Base-by-base conservation (phyloP, 2,888 invertebrate species). In the Coelinius sp. region DNA sequence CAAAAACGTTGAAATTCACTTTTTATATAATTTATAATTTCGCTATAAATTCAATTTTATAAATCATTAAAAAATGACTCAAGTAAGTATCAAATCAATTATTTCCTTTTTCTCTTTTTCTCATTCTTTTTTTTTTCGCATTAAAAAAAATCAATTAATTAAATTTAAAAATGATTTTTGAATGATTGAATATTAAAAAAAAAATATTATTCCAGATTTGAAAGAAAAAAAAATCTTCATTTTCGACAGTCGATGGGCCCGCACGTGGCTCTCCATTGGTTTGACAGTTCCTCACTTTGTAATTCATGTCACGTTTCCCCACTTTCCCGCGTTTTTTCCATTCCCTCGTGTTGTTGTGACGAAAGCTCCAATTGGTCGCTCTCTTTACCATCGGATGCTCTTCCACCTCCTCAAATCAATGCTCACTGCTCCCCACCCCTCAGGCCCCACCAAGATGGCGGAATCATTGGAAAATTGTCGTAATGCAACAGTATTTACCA, bases 251-350 rank as follows among this genome's bases (percentile, higher is more conserved):
- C 79, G 75, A 66, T 12, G 72, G 62, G 73, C n/a, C n/a, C 49
- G 75, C 81, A 81, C 81, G 81, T 81, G 81, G 81, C 75, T 77
- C 68, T 71, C n/a, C 27, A n/a, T 25, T n/a, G n/a, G 73, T 78
- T 80, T 81, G 81, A 80, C 81, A 81, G 78, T 49, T 78, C 71
- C 10, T 44, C 20, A 12, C 63, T 46, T 44, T 24, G 62, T 46
- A 66, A 49, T 63, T 46, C 44, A 46, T 24, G 38, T 8, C 65
- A 44, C 46, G 38, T 35, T 17, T 41, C 64, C 46, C 41, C 53
- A 41, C 49, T 62, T 63, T 70, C 66, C 25, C 62, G 46, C 63
- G 41, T 17, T 66, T 65, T 62, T 38, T 69, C 52, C 67, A 67
- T 41, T 38, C 53, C 72, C 73, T 70, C 68, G 52, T 64, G 52